phyloP scores from a whole-genome alignment of 2,113 vertebrate species.

The Nothobranchius kuhntae region DNA sequence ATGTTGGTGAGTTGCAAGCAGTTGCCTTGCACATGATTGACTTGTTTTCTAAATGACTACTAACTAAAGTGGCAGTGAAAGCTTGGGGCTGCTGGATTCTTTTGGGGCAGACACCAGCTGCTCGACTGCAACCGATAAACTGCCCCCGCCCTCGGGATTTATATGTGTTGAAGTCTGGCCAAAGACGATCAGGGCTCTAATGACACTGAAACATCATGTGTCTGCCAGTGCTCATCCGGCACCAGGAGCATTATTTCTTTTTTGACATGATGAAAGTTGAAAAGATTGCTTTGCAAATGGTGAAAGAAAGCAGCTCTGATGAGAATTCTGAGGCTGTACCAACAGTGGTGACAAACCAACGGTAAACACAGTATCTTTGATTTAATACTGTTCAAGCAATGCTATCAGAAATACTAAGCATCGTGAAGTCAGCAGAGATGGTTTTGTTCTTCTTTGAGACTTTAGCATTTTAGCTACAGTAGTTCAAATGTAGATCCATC shows the following conservation, averaged over 20 bases:
- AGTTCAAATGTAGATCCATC: too few species aligned
- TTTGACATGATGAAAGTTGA: slow-evolving; percentile 43
- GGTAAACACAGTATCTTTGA: background rate
- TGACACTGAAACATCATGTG: slow-evolving; percentile 60
- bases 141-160: slow-evolving; percentile 51
- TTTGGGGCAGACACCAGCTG: slow-evolving; percentile 74
- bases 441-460: too few species aligned
- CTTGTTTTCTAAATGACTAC: slow-evolving; percentile 72
- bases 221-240: slow-evolving; percentile 28
- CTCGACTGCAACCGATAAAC: slow-evolving; percentile 68
- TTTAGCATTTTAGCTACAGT: too few species aligned
- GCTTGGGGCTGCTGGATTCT: slow-evolving; percentile 53
- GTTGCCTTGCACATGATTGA: slow-evolving; percentile 70
- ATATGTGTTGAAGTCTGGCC: slow-evolving; percentile 54
- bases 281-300: slow-evolving; percentile 11
- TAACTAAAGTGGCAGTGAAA: slow-evolving; percentile 63
- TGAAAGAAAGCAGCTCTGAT: slow-evolving; percentile 26
- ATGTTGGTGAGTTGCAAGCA: slow-evolving; percentile 48
- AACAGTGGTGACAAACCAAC: slow-evolving; percentile 16
- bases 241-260: slow-evolving; percentile 35
- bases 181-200: slow-evolving; percentile 53
- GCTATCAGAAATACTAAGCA: too few species aligned
- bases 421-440: too few species aligned
- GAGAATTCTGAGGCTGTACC: slow-evolving; percentile 7
- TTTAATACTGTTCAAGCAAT: too few species aligned